Percentiles rank a stretch among this genome's conserved stretches.
Conservation (phyloP, 2,888 invertebrate species). For the Apamea monoglypha region DNA sequence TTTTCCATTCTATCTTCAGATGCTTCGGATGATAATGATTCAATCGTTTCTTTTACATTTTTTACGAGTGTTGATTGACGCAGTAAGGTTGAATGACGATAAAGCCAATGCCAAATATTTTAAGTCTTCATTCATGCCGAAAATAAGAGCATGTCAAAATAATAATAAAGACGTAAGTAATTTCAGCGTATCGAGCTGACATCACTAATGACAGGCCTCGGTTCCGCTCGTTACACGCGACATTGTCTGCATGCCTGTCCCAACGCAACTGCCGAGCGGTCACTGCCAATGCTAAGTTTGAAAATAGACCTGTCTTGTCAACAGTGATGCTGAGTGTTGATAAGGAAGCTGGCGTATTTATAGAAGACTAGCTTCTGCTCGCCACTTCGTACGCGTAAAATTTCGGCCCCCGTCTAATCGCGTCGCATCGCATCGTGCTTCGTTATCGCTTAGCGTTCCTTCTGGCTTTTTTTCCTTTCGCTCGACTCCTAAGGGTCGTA, state of each 20-base stretch:
- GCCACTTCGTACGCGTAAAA: neutral
- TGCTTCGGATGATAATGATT: neutral
- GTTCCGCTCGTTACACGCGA: constrained; percentile 37
- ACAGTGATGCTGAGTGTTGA: constrained; percentile 9
- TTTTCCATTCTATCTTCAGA: constrained; percentile 7
- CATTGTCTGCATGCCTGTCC: constrained; percentile 55
- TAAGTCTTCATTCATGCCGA: neutral
- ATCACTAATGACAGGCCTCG: constrained; percentile 44
- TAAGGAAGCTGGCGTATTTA: constrained; percentile 36
- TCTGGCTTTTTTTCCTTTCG: too few species aligned
- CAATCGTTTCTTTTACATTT: neutral
- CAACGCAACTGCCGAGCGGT: constrained; percentile 35
- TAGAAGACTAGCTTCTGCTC: neutral
- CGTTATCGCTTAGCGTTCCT: too few species aligned
- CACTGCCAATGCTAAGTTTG: constrained; percentile 59
- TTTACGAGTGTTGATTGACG: constrained; percentile 9
- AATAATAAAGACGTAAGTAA: constrained; percentile 9
- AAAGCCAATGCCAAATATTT: constrained; percentile 2
- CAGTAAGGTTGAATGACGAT: constrained; percentile 15
- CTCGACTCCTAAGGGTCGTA: too few species aligned
- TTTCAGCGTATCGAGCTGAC: constrained; percentile 41
- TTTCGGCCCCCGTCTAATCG: too few species aligned
- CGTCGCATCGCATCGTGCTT: too few species aligned
- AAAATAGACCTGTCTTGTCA: constrained; percentile 55
- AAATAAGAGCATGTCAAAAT: neutral